These are phyloP conservation scores for Unio delphinus DNA, from an alignment of 2,888 invertebrate species.

Conservation along the genomic window DNA sequence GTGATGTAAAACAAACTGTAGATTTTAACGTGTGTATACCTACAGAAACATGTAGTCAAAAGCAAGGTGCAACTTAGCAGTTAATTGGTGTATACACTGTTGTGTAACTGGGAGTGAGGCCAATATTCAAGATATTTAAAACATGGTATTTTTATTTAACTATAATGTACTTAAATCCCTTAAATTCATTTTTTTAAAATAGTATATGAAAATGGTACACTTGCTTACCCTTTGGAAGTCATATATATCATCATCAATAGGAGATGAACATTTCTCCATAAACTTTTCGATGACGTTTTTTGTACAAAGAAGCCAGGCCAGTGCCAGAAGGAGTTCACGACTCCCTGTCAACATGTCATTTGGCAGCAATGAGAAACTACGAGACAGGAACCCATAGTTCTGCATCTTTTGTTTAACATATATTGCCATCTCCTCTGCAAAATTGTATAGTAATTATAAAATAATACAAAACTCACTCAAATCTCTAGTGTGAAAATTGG, in stretches of 20 bases:
- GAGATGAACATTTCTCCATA: constrained; percentile 52
- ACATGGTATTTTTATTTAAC: no score
- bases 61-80: no score
- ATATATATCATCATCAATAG: constrained; percentile 40
- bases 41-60: no score
- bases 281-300: constrained; percentile 60
- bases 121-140: no score
- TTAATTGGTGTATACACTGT: no score
- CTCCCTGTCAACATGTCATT: constrained; percentile 60
- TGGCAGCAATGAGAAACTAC: constrained; percentile 57
- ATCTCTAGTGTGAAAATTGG: not conserved
- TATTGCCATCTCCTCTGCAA: constrained; percentile 59
- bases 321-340: constrained; percentile 64
- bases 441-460: constrained; percentile 1
- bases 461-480: not conserved
- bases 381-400: constrained; percentile 56
- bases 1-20: no score
- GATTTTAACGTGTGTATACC: no score
- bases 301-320: constrained; percentile 67
- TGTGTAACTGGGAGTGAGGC: no score
- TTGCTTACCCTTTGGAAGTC: constrained; percentile 15
- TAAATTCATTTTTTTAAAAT: not conserved
- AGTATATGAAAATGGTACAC: constrained; percentile 7
- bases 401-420: constrained; percentile 65
- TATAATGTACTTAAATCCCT: no score